phyloP scores from a whole-genome alignment of 2,797 vertebrate genomes.

The Intellagama lesueurii region DNA sequence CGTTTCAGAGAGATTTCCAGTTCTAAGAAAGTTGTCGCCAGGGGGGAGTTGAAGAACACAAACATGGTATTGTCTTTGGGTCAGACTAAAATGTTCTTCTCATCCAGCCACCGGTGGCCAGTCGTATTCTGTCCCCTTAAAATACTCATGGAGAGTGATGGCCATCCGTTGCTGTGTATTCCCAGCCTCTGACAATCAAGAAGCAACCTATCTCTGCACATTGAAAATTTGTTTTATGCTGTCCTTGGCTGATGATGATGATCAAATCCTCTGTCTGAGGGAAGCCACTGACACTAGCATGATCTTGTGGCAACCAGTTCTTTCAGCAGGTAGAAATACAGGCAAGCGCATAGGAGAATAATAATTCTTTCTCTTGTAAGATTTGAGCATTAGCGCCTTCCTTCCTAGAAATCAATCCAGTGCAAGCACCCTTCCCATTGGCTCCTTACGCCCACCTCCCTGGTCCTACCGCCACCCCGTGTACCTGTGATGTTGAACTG shows the following conservation, averaged over 20 bases:
- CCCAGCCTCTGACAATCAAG: neutral
- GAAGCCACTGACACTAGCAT: neutral
- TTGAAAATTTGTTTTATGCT: neutral
- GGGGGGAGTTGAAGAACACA: neutral
- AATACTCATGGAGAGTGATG: too few species aligned
- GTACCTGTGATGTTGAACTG: conserved; percentile 95
- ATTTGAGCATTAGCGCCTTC: neutral
- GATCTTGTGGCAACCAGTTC: neutral
- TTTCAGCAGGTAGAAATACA: neutral
- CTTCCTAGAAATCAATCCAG: too few species aligned
- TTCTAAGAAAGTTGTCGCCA: neutral
- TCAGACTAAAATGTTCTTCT: neutral
- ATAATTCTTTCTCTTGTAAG: neutral
- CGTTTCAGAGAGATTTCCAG: neutral
- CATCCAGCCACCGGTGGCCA: too few species aligned
- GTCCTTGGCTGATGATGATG: neutral
- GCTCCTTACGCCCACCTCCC: too few species aligned
- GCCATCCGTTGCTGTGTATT: too few species aligned
- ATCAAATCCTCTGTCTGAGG: too few species aligned
- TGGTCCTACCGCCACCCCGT: neutral
- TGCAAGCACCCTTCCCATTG: too few species aligned
- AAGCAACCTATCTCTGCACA: neutral
- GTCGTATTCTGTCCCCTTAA: too few species aligned
- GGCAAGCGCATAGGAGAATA: too few species aligned
- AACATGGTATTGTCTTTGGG: neutral